Evolutionary conservation across 2,113 vertebrate genomes (phyloP).

Genomic region (Rostratula benghalensis): DNA sequence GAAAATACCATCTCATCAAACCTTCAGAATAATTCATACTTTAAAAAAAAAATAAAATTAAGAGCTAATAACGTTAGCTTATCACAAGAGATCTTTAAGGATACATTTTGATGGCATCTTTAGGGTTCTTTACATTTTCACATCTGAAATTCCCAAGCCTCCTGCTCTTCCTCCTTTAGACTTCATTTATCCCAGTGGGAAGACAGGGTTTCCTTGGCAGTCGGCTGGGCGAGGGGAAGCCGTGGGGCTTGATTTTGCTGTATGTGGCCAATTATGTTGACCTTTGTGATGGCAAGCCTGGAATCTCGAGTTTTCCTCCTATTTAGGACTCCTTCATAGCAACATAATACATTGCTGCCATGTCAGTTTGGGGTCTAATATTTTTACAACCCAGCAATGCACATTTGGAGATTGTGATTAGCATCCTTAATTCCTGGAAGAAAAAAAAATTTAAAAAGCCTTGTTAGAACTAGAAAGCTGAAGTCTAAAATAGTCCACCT

Average conservation of each 20-base stretch:
- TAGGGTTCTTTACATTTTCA: conserved; percentile 69
- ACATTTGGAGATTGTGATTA: conserved; percentile 84
- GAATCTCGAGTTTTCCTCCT: conserved; percentile 74
- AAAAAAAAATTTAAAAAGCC: conserved; percentile 68
- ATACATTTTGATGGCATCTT: conserved; percentile 69
- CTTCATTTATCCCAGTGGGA: conserved; percentile 78
- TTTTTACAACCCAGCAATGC: conserved; percentile 77
- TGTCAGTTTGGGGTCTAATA: conserved; percentile 78
- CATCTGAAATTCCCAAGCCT: conserved; percentile 73
- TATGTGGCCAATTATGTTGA: conserved; percentile 85
- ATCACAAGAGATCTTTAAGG: conserved; percentile 59
- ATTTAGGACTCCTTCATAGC: conserved; percentile 74
- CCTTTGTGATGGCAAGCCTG: conserved; percentile 79
- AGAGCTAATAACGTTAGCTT: neutral
- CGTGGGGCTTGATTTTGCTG: conserved; percentile 77
- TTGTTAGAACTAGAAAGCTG: conserved; percentile 80
- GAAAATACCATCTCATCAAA: conserved; percentile 19
- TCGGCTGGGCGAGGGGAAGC: conserved; percentile 64
- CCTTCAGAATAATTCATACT: conserved; percentile 5
- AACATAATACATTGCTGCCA: conserved; percentile 63
- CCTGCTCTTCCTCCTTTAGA: conserved; percentile 71
- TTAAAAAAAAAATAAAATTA: conserved; percentile 24
- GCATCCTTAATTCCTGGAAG: conserved; percentile 77
- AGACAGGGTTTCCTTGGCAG: conserved; percentile 71
- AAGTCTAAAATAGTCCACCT: conserved; percentile 82